Conservation (phyloP, 2,113 vertebrate genomes). For the Rhinolophus ferrumequinum region DNA sequence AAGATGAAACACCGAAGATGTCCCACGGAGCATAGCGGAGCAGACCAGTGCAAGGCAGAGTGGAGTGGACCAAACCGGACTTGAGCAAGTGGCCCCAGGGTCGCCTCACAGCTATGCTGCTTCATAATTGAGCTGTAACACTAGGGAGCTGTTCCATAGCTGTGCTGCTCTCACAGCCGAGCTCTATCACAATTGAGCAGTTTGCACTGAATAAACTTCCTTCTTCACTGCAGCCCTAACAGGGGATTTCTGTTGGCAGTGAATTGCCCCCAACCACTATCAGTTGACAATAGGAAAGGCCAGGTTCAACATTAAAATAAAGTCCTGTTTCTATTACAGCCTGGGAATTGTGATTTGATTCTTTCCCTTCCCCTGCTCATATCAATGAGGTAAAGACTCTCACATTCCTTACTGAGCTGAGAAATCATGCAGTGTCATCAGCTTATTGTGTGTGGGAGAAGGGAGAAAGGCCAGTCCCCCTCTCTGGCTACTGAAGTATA, state of each 20-base stretch:
- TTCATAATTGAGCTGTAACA: too few relatives aligned
- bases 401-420: neutral
- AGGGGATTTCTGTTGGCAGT: neutral
- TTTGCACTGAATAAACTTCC: neutral
- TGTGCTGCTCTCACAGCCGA: too few relatives aligned
- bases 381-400: neutral
- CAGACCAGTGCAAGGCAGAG: too few relatives aligned
- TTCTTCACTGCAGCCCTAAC: neutral
- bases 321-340: neutral
- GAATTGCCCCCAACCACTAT: neutral
- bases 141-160: too few relatives aligned
- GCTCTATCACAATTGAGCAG: neutral
- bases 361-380: neutral
- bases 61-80: too few relatives aligned
- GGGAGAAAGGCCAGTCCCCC: neutral
- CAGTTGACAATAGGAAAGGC: neutral
- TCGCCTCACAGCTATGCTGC: too few relatives aligned
- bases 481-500: neutral
- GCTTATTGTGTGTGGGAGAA: neutral
- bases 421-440: neutral
- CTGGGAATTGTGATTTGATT: neutral
- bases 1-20: too few relatives aligned
- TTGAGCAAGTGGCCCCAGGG: too few relatives aligned
- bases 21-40: too few relatives aligned
- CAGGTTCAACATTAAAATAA: neutral